Conservation (phyloP, 1,140 invertebrate species). For the Melanaphis sacchari region DNA sequence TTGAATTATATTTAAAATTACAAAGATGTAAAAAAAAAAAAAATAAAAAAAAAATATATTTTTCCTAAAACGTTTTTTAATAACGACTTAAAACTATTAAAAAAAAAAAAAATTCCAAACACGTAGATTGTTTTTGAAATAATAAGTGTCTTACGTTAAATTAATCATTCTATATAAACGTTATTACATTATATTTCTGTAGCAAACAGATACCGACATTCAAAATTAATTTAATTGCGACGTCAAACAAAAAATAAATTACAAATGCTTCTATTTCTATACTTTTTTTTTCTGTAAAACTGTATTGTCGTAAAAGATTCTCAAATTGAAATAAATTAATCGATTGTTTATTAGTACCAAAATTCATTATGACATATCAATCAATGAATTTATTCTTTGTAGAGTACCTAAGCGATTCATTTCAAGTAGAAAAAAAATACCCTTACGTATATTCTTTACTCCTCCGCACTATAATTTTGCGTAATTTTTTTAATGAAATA, state of each 20-base stretch:
- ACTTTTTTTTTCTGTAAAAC: not conserved
- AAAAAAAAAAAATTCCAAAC: no score
- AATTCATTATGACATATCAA: not conserved
- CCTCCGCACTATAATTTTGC: no score
- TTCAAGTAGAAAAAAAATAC: not conserved
- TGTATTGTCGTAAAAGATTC: not conserved
- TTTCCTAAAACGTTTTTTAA: no score
- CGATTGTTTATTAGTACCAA: not conserved
- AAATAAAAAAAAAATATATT: no score
- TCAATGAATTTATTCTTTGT: not conserved
- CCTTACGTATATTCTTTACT: not conserved
- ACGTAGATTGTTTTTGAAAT: not conserved
- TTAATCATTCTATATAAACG: not conserved
- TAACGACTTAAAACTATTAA: no score
- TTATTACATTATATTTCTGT: not conserved
- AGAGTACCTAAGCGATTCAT: not conserved
- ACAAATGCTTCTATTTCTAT: not conserved
- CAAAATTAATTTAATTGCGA: not conserved
- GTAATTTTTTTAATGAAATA: not conserved
- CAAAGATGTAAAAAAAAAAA: no score
- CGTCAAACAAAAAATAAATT: not conserved
- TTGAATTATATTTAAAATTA: no score
- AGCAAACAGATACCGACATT: not conserved
- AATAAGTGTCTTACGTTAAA: not conserved
- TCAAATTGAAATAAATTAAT: not conserved